Conservation (phyloP, 2,797 vertebrate genomes). For the Pagetopsis macropterus region DNA sequence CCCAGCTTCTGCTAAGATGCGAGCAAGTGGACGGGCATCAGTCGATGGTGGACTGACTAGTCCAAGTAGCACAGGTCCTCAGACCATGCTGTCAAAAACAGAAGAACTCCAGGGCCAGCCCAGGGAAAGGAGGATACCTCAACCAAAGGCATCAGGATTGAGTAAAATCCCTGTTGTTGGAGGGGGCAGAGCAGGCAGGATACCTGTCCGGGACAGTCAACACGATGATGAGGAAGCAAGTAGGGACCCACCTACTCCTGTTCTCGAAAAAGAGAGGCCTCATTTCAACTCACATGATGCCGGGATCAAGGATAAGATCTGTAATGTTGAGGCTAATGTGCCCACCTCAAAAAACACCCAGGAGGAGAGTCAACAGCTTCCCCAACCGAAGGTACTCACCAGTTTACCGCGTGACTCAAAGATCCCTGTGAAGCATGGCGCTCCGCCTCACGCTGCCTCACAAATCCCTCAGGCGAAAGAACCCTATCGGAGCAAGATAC, state of each 20-base stretch:
- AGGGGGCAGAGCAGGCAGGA: conserved; percentile 76
- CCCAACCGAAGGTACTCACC: conserved; percentile 80
- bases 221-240: conserved; percentile 86
- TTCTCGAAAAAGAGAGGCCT: conserved; percentile 83
- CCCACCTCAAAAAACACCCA: conserved; percentile 66
- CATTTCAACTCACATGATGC: conserved; percentile 82
- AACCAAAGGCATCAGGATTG: conserved; percentile 81
- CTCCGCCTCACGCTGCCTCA: conserved; percentile 76
- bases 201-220: conserved; percentile 82
- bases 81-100: conserved; percentile 80
- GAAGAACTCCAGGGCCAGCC: conserved; percentile 61
- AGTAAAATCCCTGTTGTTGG: conserved; percentile 89
- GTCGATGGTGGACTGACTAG: conserved; percentile 85
- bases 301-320: conserved; percentile 86
- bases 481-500: conserved; percentile 94
- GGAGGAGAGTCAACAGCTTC: conserved; percentile 86
- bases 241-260: conserved; percentile 86
- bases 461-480: conserved; percentile 88
- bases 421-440: conserved; percentile 92
- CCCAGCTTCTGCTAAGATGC: conserved; percentile 73
- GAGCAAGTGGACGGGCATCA: conserved; percentile 78
- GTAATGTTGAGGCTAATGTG: conserved; percentile 48
- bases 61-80: conserved; percentile 81
- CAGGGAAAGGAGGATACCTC: conserved; percentile 74
- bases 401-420: conserved; percentile 91